Evolutionary conservation across 2,888 invertebrate genomes (phyloP).

Genomic region (Himalopsyche anomala): DNA sequence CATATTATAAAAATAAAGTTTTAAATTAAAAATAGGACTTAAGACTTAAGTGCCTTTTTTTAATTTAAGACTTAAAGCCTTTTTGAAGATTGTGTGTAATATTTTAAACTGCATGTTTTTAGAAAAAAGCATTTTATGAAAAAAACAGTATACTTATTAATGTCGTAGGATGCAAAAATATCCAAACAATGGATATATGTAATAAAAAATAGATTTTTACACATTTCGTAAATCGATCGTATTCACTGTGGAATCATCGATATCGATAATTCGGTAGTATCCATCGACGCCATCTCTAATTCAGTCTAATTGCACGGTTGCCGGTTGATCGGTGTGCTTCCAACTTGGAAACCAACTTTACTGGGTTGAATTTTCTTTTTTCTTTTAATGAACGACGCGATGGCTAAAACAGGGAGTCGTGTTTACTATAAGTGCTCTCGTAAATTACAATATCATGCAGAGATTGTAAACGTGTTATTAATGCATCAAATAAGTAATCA

Average conservation of each 20-base stretch:
- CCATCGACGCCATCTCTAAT: not conserved
- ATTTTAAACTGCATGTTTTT: too few species aligned
- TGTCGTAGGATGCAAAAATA: too few species aligned
- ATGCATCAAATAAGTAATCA: not conserved
- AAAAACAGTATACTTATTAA: too few species aligned
- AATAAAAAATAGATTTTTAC: too few species aligned
- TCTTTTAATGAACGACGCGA: conserved; percentile 9
- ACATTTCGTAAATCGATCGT: not conserved
- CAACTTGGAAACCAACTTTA: conserved; percentile 20
- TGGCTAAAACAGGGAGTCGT: conserved; percentile 18
- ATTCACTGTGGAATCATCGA: not conserved
- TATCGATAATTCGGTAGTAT: not conserved
- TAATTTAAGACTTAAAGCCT: too few species aligned
- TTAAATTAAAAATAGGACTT: too few species aligned
- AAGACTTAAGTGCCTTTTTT: too few species aligned
- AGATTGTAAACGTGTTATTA: conserved; percentile 28
- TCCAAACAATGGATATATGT: not conserved
- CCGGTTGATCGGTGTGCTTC: conserved; percentile 24
- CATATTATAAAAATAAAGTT: too few species aligned
- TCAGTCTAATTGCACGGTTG: not conserved
- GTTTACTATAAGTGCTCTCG: conserved; percentile 55
- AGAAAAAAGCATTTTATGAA: too few species aligned
- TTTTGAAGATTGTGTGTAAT: too few species aligned
- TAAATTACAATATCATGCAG: conserved; percentile 47
- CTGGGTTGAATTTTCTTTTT: not conserved